Base-by-base conservation (phyloP, 2,113 vertebrate genomes). In the Oryzias woworae region DNA sequence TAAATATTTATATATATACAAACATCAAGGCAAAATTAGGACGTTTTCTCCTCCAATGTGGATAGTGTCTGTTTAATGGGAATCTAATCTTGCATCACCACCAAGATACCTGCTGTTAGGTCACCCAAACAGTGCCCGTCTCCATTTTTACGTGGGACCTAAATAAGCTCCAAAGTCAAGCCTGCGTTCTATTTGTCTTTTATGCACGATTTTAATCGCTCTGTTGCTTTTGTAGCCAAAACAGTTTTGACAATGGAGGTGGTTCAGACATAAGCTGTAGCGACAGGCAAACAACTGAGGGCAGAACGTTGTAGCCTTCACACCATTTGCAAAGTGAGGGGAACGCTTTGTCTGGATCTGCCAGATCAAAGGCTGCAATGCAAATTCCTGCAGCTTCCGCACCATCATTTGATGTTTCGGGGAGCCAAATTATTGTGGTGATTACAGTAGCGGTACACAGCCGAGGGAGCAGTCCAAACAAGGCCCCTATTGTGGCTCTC, bases 351-450 rank as follows among this genome's bases (percentile, higher is more conserved):
- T 89, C 86, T 82, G 81, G 84, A 87, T 85, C 75, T 73, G 60
- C 47, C 28, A 90, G 77, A 90, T 90, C 88, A 91, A 88, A 90
- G 89, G 68, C 48, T 60, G 62, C 77, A 66, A 84, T 88, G 83
- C 83, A 85, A 89, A 90, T 89, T 88, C 86, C 76, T 73, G 67
- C 73, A 85, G 82, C 84, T 77, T 87, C 85, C 69, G 71, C 69
- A 48, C 71, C 62, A 58, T 74, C 81, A 90, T 89, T 89, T 89
- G 89, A 91, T 90, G 90, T 91, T 89, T 80, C 52, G 22, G 55
- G 50, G 56, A 83, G 77, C 73, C 76, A 84, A 89, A 88, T 90
- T 83, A 81, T 85, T 69, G 77, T 62, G 73, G 87, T 82, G 85
- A 87, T 88, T 89, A 87, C 77, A 72, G 81, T 76, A 69, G 84